Base-by-base conservation (phyloP, 1,140 invertebrate species). In the Dendroctonus valens region DNA sequence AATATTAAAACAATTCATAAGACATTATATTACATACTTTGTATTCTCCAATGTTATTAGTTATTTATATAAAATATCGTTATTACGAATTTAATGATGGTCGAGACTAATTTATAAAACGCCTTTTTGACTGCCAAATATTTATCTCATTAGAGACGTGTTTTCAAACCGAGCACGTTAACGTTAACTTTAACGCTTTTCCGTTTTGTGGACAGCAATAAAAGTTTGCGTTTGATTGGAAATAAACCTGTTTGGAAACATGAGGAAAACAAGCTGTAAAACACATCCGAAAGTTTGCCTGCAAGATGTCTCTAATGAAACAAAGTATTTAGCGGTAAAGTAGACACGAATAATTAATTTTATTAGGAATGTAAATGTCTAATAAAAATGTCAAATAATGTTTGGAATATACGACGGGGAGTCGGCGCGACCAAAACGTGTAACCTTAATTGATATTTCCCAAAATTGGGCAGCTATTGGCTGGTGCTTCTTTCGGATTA, bases 261-360 rank as follows among this genome's bases (percentile, higher is more conserved):
- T 11, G 42, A 11, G 42, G 42, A 46, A 46, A 46, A 11, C 8
- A 46, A 46, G 12, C 12, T 2, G 8, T 12, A 46, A 46, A 46
- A 46, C 42, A 12, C 26, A 26, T 26, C 8, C 12, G 8, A 46
- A 46, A 46, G 8, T 46, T 12, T 46, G 12, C 8, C 8, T 46
- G 8, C 12, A 46, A 9, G 42, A 51, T 5, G 9, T 51, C 11
- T 11, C 52, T 39, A 8, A 38, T 39, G 58, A 37, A 26, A 62
- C 59, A 62, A 62, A 62, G 59, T 62, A 62, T 62, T 53, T 52
- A 44, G 59, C 59, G 50, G 59, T 52, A 52, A 51, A 53, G 50
- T 14, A 62, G 7, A 62, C 59, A 62, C 12, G 50, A 62, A 53
- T 62, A 62, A 41, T 62, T 62, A 62, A 62, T 62, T 62, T 52